Evolutionary conservation across 1,140 invertebrate genomes (phyloP).

Genomic region (Colletes latitarsis): DNA sequence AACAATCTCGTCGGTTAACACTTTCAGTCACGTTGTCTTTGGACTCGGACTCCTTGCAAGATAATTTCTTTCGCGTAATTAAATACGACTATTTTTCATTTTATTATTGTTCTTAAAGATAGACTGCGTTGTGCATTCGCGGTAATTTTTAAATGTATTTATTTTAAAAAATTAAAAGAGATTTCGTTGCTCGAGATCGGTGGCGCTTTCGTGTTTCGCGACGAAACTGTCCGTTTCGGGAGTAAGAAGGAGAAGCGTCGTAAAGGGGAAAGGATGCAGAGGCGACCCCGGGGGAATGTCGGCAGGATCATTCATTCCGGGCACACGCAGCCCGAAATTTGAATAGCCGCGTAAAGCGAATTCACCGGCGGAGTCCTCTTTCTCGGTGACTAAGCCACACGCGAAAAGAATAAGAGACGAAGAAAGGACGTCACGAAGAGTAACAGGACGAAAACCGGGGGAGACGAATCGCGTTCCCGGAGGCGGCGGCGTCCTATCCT

Average conservation of each 20-base stretch:
- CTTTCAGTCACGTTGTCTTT: too few species aligned
- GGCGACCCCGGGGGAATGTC: slow-evolving; percentile 13
- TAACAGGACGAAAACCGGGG: neutral
- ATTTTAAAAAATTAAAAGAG: too few species aligned
- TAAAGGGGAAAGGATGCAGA: slow-evolving; percentile 19
- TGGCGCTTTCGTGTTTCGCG: neutral
- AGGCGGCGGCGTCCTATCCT: neutral
- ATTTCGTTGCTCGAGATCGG: neutral
- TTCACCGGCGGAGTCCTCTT: slow-evolving; percentile 58
- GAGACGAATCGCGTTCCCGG: slow-evolving; percentile 14
- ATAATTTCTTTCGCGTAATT: too few species aligned
- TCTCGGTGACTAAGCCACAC: slow-evolving; percentile 75
- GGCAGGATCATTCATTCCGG: slow-evolving; percentile 70
- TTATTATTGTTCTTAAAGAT: too few species aligned
- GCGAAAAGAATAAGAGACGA: slow-evolving; percentile 76
- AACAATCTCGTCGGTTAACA: too few species aligned
- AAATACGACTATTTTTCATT: too few species aligned
- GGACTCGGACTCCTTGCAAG: too few species aligned
- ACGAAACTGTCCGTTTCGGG: neutral
- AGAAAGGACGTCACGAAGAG: too few species aligned
- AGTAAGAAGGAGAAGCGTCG: neutral
- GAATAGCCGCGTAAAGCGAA: slow-evolving; percentile 75
- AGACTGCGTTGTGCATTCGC: too few species aligned
- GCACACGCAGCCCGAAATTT: slow-evolving; percentile 76
- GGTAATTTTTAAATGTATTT: too few species aligned